Evolutionary conservation across 2,888 invertebrate genomes (phyloP).

Genomic region (Portevinia maculata): DNA sequence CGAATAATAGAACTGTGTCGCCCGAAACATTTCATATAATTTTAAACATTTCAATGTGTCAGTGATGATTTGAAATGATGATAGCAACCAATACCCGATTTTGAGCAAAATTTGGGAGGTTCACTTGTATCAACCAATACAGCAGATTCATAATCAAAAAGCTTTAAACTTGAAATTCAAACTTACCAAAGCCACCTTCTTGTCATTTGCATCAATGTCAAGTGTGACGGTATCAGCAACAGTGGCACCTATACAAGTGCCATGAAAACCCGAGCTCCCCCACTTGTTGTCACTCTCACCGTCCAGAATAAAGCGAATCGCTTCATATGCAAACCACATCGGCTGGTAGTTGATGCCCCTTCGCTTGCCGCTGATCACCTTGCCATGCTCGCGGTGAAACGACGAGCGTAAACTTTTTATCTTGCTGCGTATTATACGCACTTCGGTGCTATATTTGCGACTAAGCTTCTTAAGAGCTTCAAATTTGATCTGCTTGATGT

Average conservation of each 20-base stretch:
- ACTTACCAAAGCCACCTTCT: constrained; percentile 66
- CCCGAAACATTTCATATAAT: background rate
- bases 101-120: background rate
- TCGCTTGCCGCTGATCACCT: constrained; percentile 80
- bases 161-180: constrained; percentile 46
- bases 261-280: constrained; percentile 39
- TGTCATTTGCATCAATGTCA: constrained; percentile 67
- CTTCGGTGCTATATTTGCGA: constrained; percentile 81
- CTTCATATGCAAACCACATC: constrained; percentile 82
- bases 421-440: constrained; percentile 81
- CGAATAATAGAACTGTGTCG: no score
- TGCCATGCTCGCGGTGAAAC: constrained; percentile 81
- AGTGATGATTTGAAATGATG: background rate
- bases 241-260: constrained; percentile 61
- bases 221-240: constrained; percentile 76
- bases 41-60: background rate
- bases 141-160: constrained; percentile 45
- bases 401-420: constrained; percentile 81
- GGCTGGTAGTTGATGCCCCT: constrained; percentile 81
- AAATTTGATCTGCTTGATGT: constrained; percentile 81
- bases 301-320: constrained; percentile 81
- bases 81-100: background rate
- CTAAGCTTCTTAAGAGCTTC: constrained; percentile 80
- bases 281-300: constrained; percentile 77
- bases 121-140: background rate